Conservation (phyloP, 2,888 invertebrate genomes). For the Folsomia manolachei region DNA sequence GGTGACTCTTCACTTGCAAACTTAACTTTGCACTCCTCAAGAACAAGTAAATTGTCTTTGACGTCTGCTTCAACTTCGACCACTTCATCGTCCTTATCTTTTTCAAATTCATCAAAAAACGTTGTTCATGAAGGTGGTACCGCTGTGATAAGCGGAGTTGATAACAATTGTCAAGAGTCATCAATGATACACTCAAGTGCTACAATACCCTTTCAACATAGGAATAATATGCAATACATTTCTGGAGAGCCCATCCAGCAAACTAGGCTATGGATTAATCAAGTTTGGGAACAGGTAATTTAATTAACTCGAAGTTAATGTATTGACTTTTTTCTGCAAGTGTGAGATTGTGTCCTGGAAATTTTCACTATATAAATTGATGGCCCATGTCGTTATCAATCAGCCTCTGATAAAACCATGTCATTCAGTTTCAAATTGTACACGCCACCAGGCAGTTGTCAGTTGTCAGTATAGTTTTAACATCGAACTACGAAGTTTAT, state of each 20-base stretch:
- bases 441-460: too few species aligned
- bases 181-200: conserved; percentile 24
- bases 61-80: neutral
- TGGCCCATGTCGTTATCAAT: too few species aligned
- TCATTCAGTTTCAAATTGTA: too few species aligned
- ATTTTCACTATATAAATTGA: too few species aligned
- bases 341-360: neutral
- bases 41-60: too few species aligned
- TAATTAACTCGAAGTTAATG: neutral
- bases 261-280: conserved; percentile 41
- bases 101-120: neutral
- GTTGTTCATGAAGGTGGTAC: neutral
- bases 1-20: too few species aligned
- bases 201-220: conserved; percentile 39
- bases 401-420: too few species aligned
- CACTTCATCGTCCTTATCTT: neutral
- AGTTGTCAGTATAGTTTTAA: too few species aligned
- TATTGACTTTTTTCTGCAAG: neutral
- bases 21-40: too few species aligned
- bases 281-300: conserved; percentile 48
- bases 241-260: conserved; percentile 30
- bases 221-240: conserved; percentile 34
- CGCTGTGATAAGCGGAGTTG: neutral
- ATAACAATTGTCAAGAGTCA: too few species aligned
- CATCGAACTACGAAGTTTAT: too few species aligned